These are phyloP conservation scores for Teinopalpus imperialis DNA, from an alignment of 2,888 invertebrate species.

Conservation along the genomic window DNA sequence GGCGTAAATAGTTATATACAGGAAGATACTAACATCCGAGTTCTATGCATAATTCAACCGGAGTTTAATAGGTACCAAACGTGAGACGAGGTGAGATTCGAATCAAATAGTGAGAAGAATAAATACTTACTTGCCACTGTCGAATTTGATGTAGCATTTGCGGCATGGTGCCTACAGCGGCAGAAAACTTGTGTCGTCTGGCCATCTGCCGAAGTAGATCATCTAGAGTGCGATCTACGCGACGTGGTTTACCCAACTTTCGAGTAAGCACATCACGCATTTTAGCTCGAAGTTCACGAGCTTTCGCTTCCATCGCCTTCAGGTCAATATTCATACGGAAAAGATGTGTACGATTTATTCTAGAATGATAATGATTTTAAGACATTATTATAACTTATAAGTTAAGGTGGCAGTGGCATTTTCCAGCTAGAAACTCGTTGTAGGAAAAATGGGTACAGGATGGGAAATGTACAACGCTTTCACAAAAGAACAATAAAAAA, in stretches of 20 bases:
- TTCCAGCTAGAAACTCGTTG: too few species aligned
- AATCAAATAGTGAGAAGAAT: too few species aligned
- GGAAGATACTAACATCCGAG: too few species aligned
- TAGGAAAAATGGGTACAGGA: too few species aligned
- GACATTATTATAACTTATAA: too few species aligned
- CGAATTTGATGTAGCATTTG: slow-evolving; percentile 54
- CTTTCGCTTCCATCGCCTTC: slow-evolving; percentile 83
- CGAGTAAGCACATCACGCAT: slow-evolving; percentile 66
- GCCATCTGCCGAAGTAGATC: slow-evolving; percentile 67
- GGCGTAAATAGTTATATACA: too few species aligned
- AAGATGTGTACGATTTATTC: slow-evolving; percentile 85
- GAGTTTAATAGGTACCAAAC: too few species aligned
- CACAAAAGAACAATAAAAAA: too few species aligned
- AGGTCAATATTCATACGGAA: slow-evolving; percentile 87
- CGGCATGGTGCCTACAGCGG: slow-evolving; percentile 49
- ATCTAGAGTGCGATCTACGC: slow-evolving; percentile 65
- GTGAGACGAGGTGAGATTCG: too few species aligned
- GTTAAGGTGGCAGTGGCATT: too few species aligned
- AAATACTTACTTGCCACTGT: slow-evolving; percentile 58
- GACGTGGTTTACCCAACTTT: slow-evolving; percentile 64
- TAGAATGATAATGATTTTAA: slow-evolving; percentile 38
- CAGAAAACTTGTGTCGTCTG: slow-evolving; percentile 63
- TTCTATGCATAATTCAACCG: too few species aligned
- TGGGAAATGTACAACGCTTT: too few species aligned
- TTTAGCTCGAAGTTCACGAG: slow-evolving; percentile 78